Evolutionary conservation across 2,797 vertebrate species (phyloP), one percentile per base, ranked within the genome.

Genomic region (Parauchenoglanis ngamensis): DNA sequence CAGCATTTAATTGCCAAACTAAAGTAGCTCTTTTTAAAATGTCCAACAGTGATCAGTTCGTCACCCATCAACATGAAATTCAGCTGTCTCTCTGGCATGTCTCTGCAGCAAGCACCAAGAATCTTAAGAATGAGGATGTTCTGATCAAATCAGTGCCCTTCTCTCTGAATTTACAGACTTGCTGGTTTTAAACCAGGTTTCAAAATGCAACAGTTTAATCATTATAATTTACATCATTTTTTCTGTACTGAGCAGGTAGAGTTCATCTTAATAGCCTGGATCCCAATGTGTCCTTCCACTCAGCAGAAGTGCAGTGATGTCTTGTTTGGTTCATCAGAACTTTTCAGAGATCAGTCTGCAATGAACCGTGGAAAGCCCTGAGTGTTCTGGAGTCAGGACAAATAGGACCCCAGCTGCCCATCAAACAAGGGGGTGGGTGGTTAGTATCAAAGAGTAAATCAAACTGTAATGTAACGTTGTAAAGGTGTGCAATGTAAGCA

Each of bases 121-220:
- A 87, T 86, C 84, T 84, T 35, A 80, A 54, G 84, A 81, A 85
- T 90, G 78, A 80, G 88, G 68, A 88, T 87, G 67, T 84, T 84
- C 44, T 70, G 88, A 90, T 87, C 52, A 85, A 86, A 87, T 68
- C 52, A 56, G 46, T 65, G 76, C 49, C 73, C 57, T 87, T 84
- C 82, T 40, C 1, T 1, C 75, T 76, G 83, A 46, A 67, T 23
- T 1, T 87, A 84, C 49, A 81, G 25, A 70, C 44, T 44, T n/a
- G 61, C 44, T 63, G 44, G 40, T 54, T 63, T n/a, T 86, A 63
- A 81, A 10, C 49, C 59, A 86, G 85, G 84, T 54, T 35, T 31
- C 7, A 76, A 54, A 46, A 46, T 23, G 3, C 1, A 8, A 46
- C 7, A 19, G 1, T 21, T 23, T 5, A 70, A 31, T 19, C 31